Evolutionary conservation across 1,140 invertebrate species (phyloP).

Genomic region (Zaprionus inermis): DNA sequence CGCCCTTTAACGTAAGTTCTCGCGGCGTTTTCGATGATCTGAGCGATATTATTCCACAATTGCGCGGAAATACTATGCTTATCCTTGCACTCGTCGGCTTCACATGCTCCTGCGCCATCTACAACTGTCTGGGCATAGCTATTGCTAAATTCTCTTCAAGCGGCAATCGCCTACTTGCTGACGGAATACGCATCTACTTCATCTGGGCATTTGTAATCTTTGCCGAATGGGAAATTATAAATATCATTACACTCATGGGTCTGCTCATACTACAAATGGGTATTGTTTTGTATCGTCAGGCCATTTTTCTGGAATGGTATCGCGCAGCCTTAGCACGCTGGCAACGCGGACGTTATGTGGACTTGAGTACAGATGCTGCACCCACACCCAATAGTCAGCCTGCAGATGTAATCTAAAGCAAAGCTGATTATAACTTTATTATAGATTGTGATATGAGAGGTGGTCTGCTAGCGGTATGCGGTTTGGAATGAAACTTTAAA

Average conservation of each 20-base stretch:
- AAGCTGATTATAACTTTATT: neutral
- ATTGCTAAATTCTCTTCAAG: conserved; percentile 98
- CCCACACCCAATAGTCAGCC: conserved; percentile 63
- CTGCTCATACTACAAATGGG: conserved; percentile 90
- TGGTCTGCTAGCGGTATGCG: conserved; percentile 43
- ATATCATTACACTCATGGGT: conserved; percentile 91
- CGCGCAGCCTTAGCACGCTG: conserved; percentile 57
- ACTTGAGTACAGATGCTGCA: conserved; percentile 47
- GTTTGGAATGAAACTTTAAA: conserved; percentile 50
- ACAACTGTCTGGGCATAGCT: conserved; percentile 97
- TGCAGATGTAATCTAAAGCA: conserved; percentile 68
- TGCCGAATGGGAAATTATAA: conserved; percentile 91
- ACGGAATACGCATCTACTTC: conserved; percentile 94
- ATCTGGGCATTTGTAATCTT: conserved; percentile 93
- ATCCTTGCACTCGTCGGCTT: conserved; percentile 88
- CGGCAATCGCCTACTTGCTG: conserved; percentile 96
- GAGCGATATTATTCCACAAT: conserved; percentile 93
- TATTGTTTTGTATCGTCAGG: conserved; percentile 91
- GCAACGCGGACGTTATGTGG: conserved; percentile 63
- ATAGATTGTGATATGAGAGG: conserved; percentile 67
- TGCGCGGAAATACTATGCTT: conserved; percentile 85
- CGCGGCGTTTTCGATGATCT: conserved; percentile 93
- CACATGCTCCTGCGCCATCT: conserved; percentile 96
- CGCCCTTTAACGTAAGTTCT: conserved; percentile 91
- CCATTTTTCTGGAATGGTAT: conserved; percentile 85